Percentiles rank a stretch among this genome's conserved stretches.
Conservation (phyloP, 2,113 vertebrate genomes). For the Aptenodytes forsteri region DNA sequence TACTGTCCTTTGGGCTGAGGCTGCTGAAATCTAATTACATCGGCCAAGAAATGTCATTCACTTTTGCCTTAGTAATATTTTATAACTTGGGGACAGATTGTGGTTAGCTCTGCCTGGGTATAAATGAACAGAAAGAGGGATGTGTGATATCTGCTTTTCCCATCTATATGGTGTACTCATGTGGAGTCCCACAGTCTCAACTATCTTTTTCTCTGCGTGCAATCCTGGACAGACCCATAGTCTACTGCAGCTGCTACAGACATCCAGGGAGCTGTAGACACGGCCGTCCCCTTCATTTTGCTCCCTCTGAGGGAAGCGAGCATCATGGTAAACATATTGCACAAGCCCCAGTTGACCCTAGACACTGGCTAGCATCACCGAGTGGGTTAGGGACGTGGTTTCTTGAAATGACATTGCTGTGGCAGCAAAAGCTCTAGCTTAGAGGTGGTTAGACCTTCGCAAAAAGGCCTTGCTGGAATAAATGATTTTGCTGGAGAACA, state of each 20-base stretch:
- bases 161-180: accelerated
- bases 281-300: accelerated
- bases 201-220: not conserved
- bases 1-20: not conserved
- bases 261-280: not conserved
- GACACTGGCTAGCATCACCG: not conserved
- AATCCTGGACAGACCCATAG: not conserved
- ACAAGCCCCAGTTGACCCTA: not conserved
- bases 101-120: not conserved
- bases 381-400: not conserved
- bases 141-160: not conserved
- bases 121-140: not conserved
- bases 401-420: not conserved
- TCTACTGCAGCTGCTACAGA: not conserved
- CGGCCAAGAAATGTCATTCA: not conserved
- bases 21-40: not conserved
- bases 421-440: not conserved
- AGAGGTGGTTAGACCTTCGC: not conserved
- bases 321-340: not conserved
- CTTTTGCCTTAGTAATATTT: not conserved
- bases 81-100: not conserved
- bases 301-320: not conserved
- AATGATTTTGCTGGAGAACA: not conserved
- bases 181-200: not conserved
- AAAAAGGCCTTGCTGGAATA: not conserved